A percentile compares a stretch with the other conserved stretches of the same genome.
phyloP scores from a whole-genome alignment of 92 coral and sea anemone genomes.

The Nematostella vectensis region DNA sequence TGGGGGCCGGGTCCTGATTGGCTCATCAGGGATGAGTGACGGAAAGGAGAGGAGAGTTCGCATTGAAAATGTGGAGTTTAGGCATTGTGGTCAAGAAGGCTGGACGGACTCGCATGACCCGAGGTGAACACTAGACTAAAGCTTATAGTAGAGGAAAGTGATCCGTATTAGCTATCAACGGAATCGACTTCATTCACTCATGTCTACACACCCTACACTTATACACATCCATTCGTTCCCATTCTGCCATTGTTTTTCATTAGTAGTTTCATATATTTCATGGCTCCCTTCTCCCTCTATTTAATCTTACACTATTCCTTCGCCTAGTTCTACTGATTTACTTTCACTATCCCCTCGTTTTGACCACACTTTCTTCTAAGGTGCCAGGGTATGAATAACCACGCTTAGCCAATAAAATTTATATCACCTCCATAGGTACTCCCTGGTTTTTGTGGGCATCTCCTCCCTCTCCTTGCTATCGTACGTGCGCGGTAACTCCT shows the following conservation, averaged over 20 bases:
- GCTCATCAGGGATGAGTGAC: slow-evolving; percentile 32
- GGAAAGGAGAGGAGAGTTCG: slow-evolving; percentile 37
- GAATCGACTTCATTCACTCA: background rate
- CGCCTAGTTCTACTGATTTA: no score
- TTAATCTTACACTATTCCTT: no score
- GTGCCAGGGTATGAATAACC: no score
- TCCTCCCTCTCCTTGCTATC: slow-evolving; percentile 42
- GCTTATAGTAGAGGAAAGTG: background rate
- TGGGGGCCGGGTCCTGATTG: slow-evolving; percentile 76
- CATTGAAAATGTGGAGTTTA: slow-evolving; percentile 84
- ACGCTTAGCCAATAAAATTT: no score
- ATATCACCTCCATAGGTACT: slow-evolving; percentile 31
- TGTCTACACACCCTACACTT: background rate
- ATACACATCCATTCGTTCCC: no score
- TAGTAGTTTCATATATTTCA: no score
- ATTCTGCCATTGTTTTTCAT: no score
- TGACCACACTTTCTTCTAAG: no score
- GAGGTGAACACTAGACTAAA: slow-evolving; percentile 26
- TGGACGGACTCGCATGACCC: slow-evolving; percentile 72
- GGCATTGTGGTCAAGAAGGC: slow-evolving; percentile 84
- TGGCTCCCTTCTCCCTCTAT: no score
- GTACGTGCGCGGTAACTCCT: slow-evolving; percentile 77
- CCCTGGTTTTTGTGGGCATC: slow-evolving; percentile 58
- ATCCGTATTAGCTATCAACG: background rate
- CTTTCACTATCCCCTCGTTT: no score